phyloP scores from a whole-genome alignment of 2,797 vertebrate species.

The Platalea minor region DNA sequence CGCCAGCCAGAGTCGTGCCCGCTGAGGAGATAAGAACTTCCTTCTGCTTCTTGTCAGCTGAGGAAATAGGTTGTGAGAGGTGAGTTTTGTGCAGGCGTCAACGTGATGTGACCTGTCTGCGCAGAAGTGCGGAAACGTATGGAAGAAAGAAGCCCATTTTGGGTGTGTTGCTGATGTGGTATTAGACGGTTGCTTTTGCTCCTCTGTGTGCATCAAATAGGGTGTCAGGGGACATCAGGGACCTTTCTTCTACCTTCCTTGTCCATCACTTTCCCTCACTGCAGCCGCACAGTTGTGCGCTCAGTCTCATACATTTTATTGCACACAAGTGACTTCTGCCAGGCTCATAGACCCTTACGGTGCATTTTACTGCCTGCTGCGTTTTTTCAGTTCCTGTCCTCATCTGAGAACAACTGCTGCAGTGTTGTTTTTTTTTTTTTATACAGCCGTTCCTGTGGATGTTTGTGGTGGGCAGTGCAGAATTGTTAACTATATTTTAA shows the following conservation, averaged over 20 bases:
- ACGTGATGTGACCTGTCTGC: not conserved
- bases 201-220: not conserved
- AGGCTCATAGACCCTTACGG: not conserved
- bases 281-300: not conserved
- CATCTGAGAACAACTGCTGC: not conserved
- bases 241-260: not conserved
- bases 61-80: not conserved
- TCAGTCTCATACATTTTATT: rapidly evolving
- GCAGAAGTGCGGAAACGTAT: rapidly evolving
- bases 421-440: not conserved
- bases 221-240: not conserved
- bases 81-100: not conserved
- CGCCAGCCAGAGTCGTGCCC: not conserved
- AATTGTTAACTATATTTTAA: not conserved
- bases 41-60: not conserved
- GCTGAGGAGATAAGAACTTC: not conserved
- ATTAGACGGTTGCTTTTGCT: not conserved
- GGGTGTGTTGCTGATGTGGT: not conserved
- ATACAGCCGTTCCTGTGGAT: not conserved
- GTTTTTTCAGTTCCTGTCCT: not conserved
- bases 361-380: not conserved
- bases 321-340: not conserved
- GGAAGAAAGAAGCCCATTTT: not conserved
- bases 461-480: not conserved
- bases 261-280: not conserved